Percentiles rank a stretch among this genome's conserved stretches.
Conservation (phyloP, 2,797 vertebrate genomes). For the Sebastes umbrosus region DNA sequence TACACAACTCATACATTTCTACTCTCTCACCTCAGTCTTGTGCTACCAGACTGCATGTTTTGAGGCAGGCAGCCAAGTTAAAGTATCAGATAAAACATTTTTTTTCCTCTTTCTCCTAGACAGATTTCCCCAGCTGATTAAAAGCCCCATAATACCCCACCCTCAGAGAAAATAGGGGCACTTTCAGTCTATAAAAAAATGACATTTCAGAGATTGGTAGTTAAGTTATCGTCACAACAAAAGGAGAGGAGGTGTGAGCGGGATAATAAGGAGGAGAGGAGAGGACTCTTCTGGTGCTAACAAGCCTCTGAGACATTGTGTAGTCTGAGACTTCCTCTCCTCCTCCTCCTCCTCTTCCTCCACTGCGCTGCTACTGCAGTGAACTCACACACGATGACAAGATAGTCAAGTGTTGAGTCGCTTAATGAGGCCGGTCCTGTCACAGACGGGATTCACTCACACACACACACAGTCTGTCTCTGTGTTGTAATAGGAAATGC, state of each 20-base stretch:
- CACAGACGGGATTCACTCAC: conserved; percentile 9
- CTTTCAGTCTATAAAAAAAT: background rate
- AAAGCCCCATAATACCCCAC: background rate
- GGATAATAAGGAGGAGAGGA: conserved; percentile 19
- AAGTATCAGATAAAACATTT: background rate
- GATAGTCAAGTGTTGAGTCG: conserved; percentile 9
- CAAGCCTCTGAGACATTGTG: conserved; percentile 13
- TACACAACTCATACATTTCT: too few species aligned
- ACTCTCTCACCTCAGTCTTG: background rate
- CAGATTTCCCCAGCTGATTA: background rate
- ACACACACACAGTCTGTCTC: background rate
- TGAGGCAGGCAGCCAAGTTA: background rate
- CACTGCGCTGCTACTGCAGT: conserved; percentile 10
- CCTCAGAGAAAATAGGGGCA: background rate
- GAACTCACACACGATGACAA: conserved; percentile 25
- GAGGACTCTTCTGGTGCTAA: conserved; percentile 23
- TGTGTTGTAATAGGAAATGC: background rate
- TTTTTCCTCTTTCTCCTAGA: background rate
- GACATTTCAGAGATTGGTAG: too few species aligned
- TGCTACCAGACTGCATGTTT: background rate
- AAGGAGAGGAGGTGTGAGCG: background rate
- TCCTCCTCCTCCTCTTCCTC: background rate
- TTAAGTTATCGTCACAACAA: too few species aligned
- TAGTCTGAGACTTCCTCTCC: conserved; percentile 7
- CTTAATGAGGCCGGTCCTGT: conserved; percentile 46